Base-by-base conservation (phyloP, 2,797 vertebrate species). In the Percopsis omiscomaycus region DNA sequence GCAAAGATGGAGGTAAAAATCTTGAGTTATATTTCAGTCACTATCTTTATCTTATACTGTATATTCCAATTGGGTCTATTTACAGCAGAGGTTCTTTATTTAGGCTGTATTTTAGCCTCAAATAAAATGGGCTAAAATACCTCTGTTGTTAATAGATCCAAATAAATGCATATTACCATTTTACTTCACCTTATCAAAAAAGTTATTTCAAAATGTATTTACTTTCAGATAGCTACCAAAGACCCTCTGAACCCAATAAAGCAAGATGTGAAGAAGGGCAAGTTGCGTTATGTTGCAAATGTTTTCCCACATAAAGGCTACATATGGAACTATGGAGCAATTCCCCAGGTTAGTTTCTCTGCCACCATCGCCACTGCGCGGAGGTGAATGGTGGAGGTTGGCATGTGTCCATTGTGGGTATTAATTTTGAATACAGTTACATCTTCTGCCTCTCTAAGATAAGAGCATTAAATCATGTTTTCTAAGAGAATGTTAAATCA, bases 291-390 rank as follows among this genome's bases (percentile, higher is more conserved):
- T 0, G 97, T 99, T 14, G 95, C 96, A 0, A 99, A 98, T 14
- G 91, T 99, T 73, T 99, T 98, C 79, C 96, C 98, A n/a, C 95
- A 99, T 56, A 99, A 96, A 86, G 97, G 97, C 37, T 99, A 99
- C 74, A 98, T 99, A 76, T 99, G 98, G 98, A 99, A 99, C 89
- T 99, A 99, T 0, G 98, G 97, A 51, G 97, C 98, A 53, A 94
- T 99, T 79, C 97, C 98, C 67, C 97, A 99, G 94, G 98, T 98
- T 78, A 64, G 76, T 68, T 1, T 64, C 49, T 50, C 0, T 58
- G 6, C 37, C 9, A 42, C 37, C 9, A 9, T 42, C 9, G 37
- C 37, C 37, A 42, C 37, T 42, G 37, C 9, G 9, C 37, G 9
- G 37, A 2, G 9, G 37, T 42, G 37, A 42, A 42, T 42, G 37